These are phyloP conservation scores for Copidosoma aretas DNA, from an alignment of 2,888 invertebrate genomes.

Conservation along the genomic window DNA sequence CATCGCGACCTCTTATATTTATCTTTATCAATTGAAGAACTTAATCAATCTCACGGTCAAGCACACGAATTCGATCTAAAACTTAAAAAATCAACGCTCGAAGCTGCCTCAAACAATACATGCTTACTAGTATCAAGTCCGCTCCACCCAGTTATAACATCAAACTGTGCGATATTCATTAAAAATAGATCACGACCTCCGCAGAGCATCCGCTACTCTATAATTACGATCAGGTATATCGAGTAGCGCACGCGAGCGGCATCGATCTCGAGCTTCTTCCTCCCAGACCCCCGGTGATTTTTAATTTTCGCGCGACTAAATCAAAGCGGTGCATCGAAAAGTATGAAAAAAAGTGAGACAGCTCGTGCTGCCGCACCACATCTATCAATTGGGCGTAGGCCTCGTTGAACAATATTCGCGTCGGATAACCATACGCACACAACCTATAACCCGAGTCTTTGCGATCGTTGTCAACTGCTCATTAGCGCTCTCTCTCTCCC, in stretches of 20 bases:
- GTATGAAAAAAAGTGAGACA: background rate
- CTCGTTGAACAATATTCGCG: slow-evolving; percentile 23
- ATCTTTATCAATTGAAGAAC: no score
- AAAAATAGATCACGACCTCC: slow-evolving; percentile 15
- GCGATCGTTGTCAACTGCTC: slow-evolving; percentile 36
- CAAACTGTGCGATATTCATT: slow-evolving; percentile 19
- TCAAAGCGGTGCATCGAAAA: slow-evolving; percentile 21
- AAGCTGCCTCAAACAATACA: no score
- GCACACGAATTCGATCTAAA: no score
- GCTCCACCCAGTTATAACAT: slow-evolving; percentile 8
- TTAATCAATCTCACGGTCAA: no score
- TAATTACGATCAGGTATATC: background rate
- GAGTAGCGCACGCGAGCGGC: slow-evolving; percentile 2
- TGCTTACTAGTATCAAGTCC: no score
- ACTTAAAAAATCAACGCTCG: no score
- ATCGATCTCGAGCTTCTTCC: slow-evolving; percentile 13
- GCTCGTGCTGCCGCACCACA: background rate
- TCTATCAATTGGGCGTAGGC: slow-evolving; percentile 19
- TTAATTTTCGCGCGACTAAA: slow-evolving; percentile 25
- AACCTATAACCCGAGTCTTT: background rate
- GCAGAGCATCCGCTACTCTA: no score
- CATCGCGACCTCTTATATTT: no score
- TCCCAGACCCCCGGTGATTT: slow-evolving; percentile 9
- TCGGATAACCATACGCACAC: slow-evolving; percentile 7
- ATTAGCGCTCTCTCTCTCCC: no score